Conservation (phyloP, 2,113 vertebrate genomes). For the Eonycteris spelaea region DNA sequence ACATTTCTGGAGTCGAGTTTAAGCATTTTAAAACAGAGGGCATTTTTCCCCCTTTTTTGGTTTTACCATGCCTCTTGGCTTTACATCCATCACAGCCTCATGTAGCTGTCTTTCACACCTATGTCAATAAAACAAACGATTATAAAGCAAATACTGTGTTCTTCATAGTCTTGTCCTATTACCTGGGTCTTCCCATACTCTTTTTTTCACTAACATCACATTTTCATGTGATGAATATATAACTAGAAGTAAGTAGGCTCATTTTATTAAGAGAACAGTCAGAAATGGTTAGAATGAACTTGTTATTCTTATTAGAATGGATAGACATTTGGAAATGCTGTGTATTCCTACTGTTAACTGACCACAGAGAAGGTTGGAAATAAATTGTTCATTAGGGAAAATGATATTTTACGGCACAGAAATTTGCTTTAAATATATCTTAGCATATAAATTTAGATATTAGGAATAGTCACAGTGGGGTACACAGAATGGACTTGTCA, state of each 20-base stretch:
- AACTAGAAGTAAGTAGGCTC: not conserved
- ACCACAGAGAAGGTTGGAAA: not conserved
- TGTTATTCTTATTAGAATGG: not conserved
- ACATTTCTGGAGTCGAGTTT: not conserved
- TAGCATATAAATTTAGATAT: not conserved
- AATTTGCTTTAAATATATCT: not conserved
- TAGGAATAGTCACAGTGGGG: not conserved
- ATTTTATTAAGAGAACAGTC: not conserved
- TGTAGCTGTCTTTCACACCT: not conserved
- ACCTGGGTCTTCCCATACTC: not conserved
- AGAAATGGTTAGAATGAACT: not conserved
- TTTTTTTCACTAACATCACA: not conserved
- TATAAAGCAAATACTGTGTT: not conserved
- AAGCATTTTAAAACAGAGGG: not conserved
- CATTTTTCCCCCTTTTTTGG: not conserved
- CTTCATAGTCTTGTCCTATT: not conserved
- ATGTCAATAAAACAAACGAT: not conserved
- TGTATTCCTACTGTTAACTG: not conserved
- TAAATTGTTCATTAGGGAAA: not conserved
- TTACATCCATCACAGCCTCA: not conserved
- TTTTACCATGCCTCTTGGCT: not conserved
- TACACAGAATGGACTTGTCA: not conserved
- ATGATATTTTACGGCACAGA: not conserved
- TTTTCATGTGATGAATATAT: not conserved
- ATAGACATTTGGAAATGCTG: not conserved